Base-by-base conservation (phyloP, 2,113 vertebrate species). In the Excalfactoria chinensis region DNA sequence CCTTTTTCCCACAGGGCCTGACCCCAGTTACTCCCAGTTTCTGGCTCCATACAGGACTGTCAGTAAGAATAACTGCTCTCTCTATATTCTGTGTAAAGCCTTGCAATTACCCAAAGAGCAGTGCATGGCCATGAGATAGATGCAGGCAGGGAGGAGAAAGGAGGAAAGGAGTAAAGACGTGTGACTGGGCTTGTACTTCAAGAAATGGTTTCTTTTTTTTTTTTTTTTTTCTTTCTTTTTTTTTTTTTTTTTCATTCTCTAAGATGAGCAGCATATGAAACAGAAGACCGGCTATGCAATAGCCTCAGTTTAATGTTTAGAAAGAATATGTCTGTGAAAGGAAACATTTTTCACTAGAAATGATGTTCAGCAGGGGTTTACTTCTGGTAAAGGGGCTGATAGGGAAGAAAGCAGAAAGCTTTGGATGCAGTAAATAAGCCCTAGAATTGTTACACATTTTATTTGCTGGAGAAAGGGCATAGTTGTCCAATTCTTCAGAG, bases 41-140 rank as follows among this genome's bases (percentile, higher is more conserved):
- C 75, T 86, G 75, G 87, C 91, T 94, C 71, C 51, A 71, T 94
- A 70, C 48, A 85, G 68, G 48, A 81, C 72, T 94, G 91, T 92
- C 89, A 93, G 79, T 83, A 83, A 93, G 84, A 95, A 91, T 88
- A 93, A 96, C 78, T 77, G 68, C 43, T 83, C 72, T 87, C 85
- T 37, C 64, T 37, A 37, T 37, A 37, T 59, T 84, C 64, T 59
- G 46, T 56, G 67, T 43, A 82, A 63, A 76, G n/a, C 68, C 62
- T 85, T 85, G 67, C 78, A 49, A 34, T 71, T 88, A 67, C 87
- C 56, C 55, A 40, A 67, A 55, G 20, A 7, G 10, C 16, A 34
- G 60, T 28, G 32, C 71, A 69, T 76, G 32, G 74, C 34, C 21
- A 60, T 80, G 70, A 87, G 63, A 84, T 13, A 77, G 44, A 96